Conservation (phyloP, 1,140 invertebrate species). For the Zaprionus davidi region DNA sequence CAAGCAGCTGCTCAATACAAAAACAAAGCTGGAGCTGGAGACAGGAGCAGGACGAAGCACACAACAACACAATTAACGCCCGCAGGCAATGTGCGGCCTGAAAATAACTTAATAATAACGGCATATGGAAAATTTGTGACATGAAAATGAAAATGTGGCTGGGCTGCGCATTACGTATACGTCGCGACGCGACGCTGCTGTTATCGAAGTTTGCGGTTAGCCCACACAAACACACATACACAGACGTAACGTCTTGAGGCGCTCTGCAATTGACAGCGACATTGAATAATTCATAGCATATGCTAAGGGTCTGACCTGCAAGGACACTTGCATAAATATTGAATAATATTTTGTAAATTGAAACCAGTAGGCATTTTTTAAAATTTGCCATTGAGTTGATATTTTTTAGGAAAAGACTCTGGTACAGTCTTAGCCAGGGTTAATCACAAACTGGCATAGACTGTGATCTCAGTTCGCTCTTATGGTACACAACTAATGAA, state of each 20-base stretch:
- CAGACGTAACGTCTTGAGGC: constrained; percentile 1
- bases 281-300: constrained; percentile 61
- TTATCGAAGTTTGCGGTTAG: constrained; percentile 65
- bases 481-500: too few relatives aligned
- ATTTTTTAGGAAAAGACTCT: too few relatives aligned
- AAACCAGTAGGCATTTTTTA: not conserved
- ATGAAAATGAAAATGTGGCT: constrained; percentile 48
- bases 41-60: constrained; percentile 27
- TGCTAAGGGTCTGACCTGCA: constrained; percentile 23
- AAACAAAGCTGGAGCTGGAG: constrained; percentile 38
- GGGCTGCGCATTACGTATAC: constrained; percentile 1
- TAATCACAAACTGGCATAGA: too few relatives aligned
- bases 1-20: constrained; percentile 68
- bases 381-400: too few relatives aligned
- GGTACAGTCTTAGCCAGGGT: too few relatives aligned
- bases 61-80: constrained; percentile 71
- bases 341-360: constrained; percentile 31
- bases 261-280: constrained; percentile 35
- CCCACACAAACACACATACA: not conserved
- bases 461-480: too few relatives aligned
- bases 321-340: constrained; percentile 63
- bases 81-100: constrained; percentile 52
- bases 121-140: constrained; percentile 75
- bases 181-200: constrained; percentile 1
- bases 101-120: constrained; percentile 76